Evolutionary conservation across 2,113 vertebrate species (phyloP), one percentile per base, ranked within the genome.

Genomic region (Gorilla gorilla): DNA sequence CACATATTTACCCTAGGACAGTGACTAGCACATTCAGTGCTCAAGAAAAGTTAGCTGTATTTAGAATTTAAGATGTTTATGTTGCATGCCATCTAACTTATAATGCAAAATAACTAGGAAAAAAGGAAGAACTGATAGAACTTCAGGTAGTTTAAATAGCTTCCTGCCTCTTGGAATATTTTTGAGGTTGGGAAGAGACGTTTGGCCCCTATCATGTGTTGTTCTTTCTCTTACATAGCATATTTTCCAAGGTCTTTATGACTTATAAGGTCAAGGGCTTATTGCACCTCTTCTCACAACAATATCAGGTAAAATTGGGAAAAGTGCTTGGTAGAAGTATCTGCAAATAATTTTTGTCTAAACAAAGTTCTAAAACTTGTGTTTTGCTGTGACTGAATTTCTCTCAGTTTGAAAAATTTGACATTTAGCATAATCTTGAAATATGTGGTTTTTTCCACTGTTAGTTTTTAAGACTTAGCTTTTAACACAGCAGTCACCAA

Each of bases 401-500:
- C 57, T 75, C 57, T 82, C 61, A 23, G 27, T 89, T 78, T 55
- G 30, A 72, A 96, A 83, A 61, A 72, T 85, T 86, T 78, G 45
- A 92, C 90, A 78, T 81, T 82, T 72, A 89, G 48, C n/a, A 23
- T 79, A 45, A 86, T 88, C 78, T 91, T 79, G 79, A 94, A 73
- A 52, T 23, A 85, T n/a, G 68, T 92, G 45, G 18, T 55, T 73
- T 35, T 96, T 91, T 95, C 57, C 5, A 61, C 72, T 92, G 40
- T 96, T 59, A 81, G 55, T n/a, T 86, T 86, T 78, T 78, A 89
- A n/a, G 68, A 70, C 12, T 73, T 78, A 82, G 27, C 79, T 96
- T 95, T 97, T 84, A 87, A 18, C 82, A 96, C 86, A 94, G 48
- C 35, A 89, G 43, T 97, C 89, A 85, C 1, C 0, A 5, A 94